A percentile compares a stretch with the other conserved stretches of the same genome.
Evolutionary conservation across 2,888 invertebrate genomes (phyloP).

Genomic region (Drosophila falleni): DNA sequence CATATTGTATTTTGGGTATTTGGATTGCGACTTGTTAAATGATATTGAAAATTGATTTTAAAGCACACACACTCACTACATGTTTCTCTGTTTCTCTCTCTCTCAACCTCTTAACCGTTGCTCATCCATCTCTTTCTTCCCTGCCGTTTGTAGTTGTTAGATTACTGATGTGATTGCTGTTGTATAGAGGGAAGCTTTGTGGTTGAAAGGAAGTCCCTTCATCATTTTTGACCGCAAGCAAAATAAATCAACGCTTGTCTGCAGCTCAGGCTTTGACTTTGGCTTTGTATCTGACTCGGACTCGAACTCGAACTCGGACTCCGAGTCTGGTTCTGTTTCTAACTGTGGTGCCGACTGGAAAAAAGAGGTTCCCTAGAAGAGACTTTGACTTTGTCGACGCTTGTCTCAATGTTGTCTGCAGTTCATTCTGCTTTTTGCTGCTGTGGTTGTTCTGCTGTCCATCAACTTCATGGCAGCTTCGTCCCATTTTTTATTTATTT

Average conservation of each 20-base stretch:
- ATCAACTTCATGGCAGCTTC: slow-evolving; percentile 51
- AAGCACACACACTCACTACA: slow-evolving; percentile 4
- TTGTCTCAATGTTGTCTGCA: slow-evolving; percentile 42
- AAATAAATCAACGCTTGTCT: slow-evolving; percentile 80
- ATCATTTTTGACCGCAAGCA: slow-evolving; percentile 77
- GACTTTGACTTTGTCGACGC: slow-evolving; percentile 55
- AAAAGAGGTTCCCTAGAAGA: slow-evolving; percentile 14
- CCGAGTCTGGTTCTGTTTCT: slow-evolving; percentile 1
- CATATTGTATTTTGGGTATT: slow-evolving; percentile 22
- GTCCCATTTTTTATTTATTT: slow-evolving; percentile 53
- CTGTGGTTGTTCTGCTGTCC: slow-evolving; percentile 60
- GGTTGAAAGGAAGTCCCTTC: slow-evolving; percentile 67
- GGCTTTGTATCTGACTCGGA: background rate
- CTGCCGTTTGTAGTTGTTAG: slow-evolving; percentile 43
- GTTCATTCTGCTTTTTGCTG: slow-evolving; percentile 14
- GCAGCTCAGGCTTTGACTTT: slow-evolving; percentile 37
- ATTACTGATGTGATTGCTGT: slow-evolving; percentile 63
- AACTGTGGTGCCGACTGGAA: background rate
- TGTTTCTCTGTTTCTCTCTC: background rate
- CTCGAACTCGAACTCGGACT: background rate
- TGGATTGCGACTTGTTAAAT: slow-evolving; percentile 45
- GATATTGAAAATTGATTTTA: slow-evolving; percentile 74
- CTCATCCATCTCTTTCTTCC: background rate
- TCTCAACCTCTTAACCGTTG: background rate
- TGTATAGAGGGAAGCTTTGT: slow-evolving; percentile 32